These are phyloP conservation scores for Tauraco erythrolophus DNA, from an alignment of 2,113 vertebrate genomes.

Conservation along the genomic window DNA sequence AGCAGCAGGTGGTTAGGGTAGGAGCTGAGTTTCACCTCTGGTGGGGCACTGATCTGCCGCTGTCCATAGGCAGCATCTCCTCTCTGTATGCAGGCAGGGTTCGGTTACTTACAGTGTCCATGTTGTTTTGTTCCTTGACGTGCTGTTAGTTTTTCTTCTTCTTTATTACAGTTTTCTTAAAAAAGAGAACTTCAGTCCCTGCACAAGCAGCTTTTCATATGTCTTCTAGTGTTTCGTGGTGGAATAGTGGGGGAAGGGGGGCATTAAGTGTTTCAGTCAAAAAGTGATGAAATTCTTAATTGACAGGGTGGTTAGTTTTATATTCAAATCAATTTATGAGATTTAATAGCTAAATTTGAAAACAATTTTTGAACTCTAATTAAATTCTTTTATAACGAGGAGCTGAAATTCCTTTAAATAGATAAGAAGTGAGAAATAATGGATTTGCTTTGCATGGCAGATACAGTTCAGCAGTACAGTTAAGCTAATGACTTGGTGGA, in stretches of 20 bases:
- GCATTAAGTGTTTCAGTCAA: not conserved
- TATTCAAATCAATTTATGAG: not conserved
- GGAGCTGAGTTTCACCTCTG: not conserved
- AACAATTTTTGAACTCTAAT: not conserved
- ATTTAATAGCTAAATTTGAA: not conserved
- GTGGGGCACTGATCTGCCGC: fast-evolving
- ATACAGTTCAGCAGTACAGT: not conserved
- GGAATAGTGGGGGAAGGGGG: not conserved
- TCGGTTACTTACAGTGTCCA: fast-evolving
- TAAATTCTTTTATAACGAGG: not conserved
- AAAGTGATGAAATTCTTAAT: not conserved
- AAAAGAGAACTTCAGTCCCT: not conserved
- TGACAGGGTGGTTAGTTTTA: not conserved
- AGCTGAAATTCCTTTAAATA: not conserved
- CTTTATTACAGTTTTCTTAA: not conserved
- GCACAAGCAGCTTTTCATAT: not conserved
- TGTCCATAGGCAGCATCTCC: fast-evolving
- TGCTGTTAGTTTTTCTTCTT: not conserved
- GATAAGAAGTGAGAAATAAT: not conserved
- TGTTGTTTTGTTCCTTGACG: fast-evolving
- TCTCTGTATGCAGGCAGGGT: fast-evolving
- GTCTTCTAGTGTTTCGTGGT: not conserved
- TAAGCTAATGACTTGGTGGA: not conserved
- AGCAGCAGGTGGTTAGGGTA: fast-evolving
- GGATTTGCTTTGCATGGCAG: not conserved